A percentile compares a stretch with the other conserved stretches of the same genome.
Evolutionary conservation across 1,140 invertebrate genomes (phyloP).

Genomic region (Drosophila dunni): DNA sequence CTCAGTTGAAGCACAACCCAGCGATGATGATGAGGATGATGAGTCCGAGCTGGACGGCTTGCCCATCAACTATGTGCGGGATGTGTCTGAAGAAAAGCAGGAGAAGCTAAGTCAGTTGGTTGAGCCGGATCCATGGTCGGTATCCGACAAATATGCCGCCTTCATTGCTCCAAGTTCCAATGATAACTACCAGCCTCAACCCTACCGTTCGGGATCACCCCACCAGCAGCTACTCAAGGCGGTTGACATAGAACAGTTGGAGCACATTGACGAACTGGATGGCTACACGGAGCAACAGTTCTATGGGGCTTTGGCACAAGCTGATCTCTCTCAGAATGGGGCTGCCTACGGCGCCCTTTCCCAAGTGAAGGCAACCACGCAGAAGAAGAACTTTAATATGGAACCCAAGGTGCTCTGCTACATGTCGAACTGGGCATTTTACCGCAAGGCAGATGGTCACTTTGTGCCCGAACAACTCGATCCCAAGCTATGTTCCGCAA

Average conservation of each 20-base stretch:
- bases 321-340: constrained; percentile 4
- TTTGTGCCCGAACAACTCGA: constrained; percentile 95
- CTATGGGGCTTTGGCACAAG: constrained; percentile 58
- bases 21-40: constrained; percentile 46
- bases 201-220: constrained; percentile 73
- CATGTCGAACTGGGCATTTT: constrained; percentile 94
- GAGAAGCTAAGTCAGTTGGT: constrained; percentile 34
- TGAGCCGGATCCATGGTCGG: constrained; percentile 57
- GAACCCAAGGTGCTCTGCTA: constrained; percentile 90
- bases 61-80: constrained; percentile 27
- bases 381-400: constrained; percentile 66
- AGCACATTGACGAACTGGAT: constrained; percentile 68
- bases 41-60: constrained; percentile 4
- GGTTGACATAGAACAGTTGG: constrained; percentile 56
- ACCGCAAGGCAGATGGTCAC: constrained; percentile 92
- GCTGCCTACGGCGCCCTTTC: constrained; percentile 65
- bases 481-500: constrained; percentile 92
- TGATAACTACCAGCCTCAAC: constrained; percentile 52
- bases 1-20: constrained; percentile 87
- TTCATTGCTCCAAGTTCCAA: constrained; percentile 64
- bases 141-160: constrained; percentile 84
- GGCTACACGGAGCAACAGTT: constrained; percentile 50
- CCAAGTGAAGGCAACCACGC: constrained; percentile 38
- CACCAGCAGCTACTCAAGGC: constrained; percentile 74
- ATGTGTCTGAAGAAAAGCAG: constrained; percentile 26